Conservation (phyloP, 2,113 vertebrate species). For the Hypomesus transpacificus region DNA sequence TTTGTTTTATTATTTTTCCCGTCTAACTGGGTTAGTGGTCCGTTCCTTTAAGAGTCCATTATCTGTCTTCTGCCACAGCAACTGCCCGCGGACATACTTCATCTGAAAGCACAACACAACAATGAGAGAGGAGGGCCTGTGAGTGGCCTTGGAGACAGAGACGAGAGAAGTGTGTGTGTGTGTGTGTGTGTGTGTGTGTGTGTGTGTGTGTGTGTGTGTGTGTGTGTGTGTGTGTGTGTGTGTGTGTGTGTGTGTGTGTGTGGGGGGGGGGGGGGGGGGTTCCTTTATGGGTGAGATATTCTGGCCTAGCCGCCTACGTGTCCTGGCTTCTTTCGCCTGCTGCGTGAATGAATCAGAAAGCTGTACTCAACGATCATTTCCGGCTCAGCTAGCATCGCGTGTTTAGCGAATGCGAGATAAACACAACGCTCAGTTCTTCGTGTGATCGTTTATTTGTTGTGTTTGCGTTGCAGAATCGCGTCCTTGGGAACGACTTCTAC, state of each 20-base stretch:
- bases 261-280: neutral
- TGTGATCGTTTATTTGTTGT: neutral
- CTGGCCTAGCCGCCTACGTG: neutral
- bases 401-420: neutral
- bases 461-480: constrained; percentile 8
- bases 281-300: neutral
- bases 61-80: no score
- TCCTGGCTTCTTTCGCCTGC: neutral
- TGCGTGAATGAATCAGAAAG: neutral
- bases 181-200: constrained; percentile 5
- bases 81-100: no score
- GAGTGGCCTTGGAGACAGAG: no score
- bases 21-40: no score
- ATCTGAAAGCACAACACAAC: no score
- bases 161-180: neutral
- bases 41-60: no score
- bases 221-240: neutral
- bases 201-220: constrained; percentile 3
- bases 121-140: no score
- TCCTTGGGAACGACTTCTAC: constrained; percentile 32
- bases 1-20: no score
- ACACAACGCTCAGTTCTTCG: no score
- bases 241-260: constrained; percentile 1
- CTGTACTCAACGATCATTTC: neutral
- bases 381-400: neutral